Evolutionary conservation across 2,113 vertebrate genomes (phyloP).

Genomic region (Cairina moschata): DNA sequence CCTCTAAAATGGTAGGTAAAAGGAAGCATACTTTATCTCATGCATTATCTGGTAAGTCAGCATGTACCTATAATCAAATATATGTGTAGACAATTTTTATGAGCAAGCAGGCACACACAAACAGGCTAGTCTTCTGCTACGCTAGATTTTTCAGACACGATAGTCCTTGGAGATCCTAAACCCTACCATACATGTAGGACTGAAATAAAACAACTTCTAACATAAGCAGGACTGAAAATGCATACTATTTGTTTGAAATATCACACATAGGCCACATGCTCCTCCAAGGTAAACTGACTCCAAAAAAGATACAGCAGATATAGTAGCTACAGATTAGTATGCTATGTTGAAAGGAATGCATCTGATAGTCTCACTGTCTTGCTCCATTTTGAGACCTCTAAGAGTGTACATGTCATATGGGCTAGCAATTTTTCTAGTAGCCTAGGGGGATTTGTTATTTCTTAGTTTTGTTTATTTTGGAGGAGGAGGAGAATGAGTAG

Average conservation of each 20-base stretch:
- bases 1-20: not conserved
- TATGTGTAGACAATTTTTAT: not conserved
- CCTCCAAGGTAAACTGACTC: not conserved
- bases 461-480: conserved; percentile 27
- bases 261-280: not conserved
- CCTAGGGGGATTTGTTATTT: not conserved
- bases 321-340: not conserved
- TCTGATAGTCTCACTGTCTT: not conserved
- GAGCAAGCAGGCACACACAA: not conserved
- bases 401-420: not conserved
- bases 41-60: not conserved
- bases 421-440: not conserved
- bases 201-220: not conserved
- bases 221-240: not conserved
- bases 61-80: not conserved
- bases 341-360: not conserved
- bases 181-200: not conserved
- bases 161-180: not conserved
- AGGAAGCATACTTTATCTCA: not conserved
- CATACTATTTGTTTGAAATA: not conserved
- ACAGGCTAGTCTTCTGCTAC: not conserved
- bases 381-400: not conserved
- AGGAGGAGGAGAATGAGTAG: not conserved
- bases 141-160: not conserved
- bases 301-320: not conserved